Conservation (phyloP, 2,888 invertebrate genomes). For the Cerastoderma edule region DNA sequence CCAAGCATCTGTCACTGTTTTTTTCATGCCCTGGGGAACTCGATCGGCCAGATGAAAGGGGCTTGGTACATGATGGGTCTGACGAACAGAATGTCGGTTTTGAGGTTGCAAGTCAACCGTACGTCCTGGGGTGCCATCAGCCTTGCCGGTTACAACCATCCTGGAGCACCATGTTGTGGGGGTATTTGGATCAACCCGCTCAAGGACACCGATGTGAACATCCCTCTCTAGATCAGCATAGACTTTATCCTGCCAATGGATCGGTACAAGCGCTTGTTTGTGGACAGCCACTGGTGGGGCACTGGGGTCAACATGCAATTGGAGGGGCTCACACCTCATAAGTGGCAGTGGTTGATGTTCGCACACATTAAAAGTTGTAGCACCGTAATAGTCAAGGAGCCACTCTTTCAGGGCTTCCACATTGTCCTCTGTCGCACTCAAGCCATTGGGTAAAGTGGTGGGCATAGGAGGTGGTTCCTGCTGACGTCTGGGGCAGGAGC, state of each 20-base stretch:
- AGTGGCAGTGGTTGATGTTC: conserved; percentile 53
- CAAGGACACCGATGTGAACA: conserved; percentile 46
- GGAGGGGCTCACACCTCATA: conserved; percentile 52
- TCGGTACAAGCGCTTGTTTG: conserved; percentile 43
- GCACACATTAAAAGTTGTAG: conserved; percentile 40
- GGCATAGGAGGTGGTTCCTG: conserved; percentile 28
- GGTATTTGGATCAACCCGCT: conserved; percentile 32
- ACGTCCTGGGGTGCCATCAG: conserved; percentile 32
- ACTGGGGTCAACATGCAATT: conserved; percentile 49
- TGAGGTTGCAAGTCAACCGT: conserved; percentile 41
- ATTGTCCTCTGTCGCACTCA: conserved; percentile 39
- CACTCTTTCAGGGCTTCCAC: conserved; percentile 35
- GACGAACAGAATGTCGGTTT: conserved; percentile 37
- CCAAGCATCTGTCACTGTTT: conserved; percentile 53
- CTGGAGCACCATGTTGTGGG: conserved; percentile 44
- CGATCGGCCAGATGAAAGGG: conserved; percentile 48
- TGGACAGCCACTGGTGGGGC: conserved; percentile 48
- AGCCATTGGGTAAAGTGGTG: conserved; percentile 32
- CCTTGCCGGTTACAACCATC: conserved; percentile 37
- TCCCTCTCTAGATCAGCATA: conserved; percentile 43
- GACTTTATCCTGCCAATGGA: conserved; percentile 47
- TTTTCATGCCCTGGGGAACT: conserved; percentile 47
- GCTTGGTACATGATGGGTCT: conserved; percentile 59
- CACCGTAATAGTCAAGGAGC: conserved; percentile 42
- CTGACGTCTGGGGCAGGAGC: conserved; percentile 41